Base-by-base conservation (phyloP, 1,140 invertebrate genomes). In the Scaptodrosophila lebanonensis region DNA sequence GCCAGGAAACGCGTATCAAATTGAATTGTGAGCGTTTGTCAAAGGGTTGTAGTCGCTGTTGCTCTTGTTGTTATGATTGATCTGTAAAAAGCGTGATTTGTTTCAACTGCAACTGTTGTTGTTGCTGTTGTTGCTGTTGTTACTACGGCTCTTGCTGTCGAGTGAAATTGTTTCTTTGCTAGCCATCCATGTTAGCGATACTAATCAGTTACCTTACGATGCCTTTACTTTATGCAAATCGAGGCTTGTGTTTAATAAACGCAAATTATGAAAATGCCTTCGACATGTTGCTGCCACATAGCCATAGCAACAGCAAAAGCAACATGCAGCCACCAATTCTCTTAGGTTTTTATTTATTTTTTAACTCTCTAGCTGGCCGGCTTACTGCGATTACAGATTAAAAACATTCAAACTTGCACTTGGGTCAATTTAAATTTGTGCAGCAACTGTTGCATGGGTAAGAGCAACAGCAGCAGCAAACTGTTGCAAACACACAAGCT, bases 381-480 rank as follows among this genome's bases (percentile, higher is more conserved):
- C n/a, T n/a, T n/a, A 29, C 13, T 43, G 58, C 61, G 76, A 75
- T 82, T 68, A 40, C 50, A 72, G 75, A 79, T 79, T 75, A 79
- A 70, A 71, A 52, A 75, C 75, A 82, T 79, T 79, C 65, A 79
- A 82, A 79, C 61, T 79, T 79, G 75, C 75, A 79, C 75, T 79
- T 79, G 75, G 75, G 75, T 79, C 75, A 79, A 79, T 79, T 79
- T 79, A 79, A 79, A 79, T 79, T 79, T 79, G 75, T 79, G 75
- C 75, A 73, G 73, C 71, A 73, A 65, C 69, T 69, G 68, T 51
- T 57, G 49, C 50, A 52, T 48, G 51, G 44, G 52, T 32, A 44
- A 56, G 49, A 60, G 25, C 61, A 44, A 18, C 54, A 65, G 25
- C 44, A 20, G 8, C 60, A 57, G 25, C 32, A 62, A n/a, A n/a